phyloP scores from a whole-genome alignment of 2,113 vertebrate genomes.

The Dicaeum eximium region DNA sequence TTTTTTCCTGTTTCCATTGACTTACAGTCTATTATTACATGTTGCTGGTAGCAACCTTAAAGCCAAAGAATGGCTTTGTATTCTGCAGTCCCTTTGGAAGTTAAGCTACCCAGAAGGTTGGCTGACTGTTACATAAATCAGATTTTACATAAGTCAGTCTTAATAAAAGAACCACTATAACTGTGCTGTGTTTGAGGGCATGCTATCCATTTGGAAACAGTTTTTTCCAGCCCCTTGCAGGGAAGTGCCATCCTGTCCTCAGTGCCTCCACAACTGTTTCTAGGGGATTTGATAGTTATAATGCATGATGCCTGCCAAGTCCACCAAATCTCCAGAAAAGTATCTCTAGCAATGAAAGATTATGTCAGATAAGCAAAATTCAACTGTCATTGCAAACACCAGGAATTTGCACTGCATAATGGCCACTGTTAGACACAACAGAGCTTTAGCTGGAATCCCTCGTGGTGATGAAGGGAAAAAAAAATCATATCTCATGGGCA shows the following conservation, averaged over 20 bases:
- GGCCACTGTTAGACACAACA: background rate
- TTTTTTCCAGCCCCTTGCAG: background rate
- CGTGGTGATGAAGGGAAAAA: background rate
- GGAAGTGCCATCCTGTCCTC: background rate
- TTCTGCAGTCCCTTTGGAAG: background rate
- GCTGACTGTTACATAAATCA: background rate
- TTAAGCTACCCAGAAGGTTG: conserved; percentile 13
- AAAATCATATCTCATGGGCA: background rate
- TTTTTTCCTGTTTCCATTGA: background rate
- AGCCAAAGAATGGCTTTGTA: conserved; percentile 32
- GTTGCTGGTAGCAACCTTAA: conserved; percentile 54
- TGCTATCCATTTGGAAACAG: background rate
- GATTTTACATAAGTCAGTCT: conserved; percentile 25
- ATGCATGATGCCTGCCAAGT: background rate
- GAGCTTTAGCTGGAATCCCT: background rate
- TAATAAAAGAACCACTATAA: conserved; percentile 8
- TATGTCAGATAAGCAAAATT: background rate
- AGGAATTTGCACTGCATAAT: background rate
- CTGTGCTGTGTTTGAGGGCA: background rate
- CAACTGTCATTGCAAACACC: background rate
- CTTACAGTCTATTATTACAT: conserved; percentile 13
- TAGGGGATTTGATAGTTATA: background rate
- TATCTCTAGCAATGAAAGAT: conserved; percentile 8
- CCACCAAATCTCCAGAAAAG: background rate
- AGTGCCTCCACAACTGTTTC: background rate